phyloP scores from a whole-genome alignment of 2,797 vertebrate genomes.

The Alca torda region DNA sequence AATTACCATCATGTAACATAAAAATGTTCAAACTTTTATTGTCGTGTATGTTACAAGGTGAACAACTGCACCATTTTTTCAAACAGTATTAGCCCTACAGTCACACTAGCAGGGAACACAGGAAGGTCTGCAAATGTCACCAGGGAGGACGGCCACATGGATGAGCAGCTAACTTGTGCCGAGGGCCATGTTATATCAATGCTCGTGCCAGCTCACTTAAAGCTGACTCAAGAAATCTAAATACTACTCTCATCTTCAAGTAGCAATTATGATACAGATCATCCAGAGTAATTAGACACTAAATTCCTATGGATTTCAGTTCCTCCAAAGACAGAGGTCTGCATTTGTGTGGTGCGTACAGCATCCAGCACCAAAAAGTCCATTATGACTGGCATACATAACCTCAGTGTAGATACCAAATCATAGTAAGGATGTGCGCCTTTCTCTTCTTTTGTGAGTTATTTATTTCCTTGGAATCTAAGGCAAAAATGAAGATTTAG shows the following conservation, averaged over 20 bases:
- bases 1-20: background rate
- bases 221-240: background rate
- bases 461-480: conserved; percentile 7
- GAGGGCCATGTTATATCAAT: background rate
- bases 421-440: background rate
- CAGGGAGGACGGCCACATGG: background rate
- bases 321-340: background rate
- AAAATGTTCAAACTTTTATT: background rate
- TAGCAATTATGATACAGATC: background rate
- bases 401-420: background rate
- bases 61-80: background rate
- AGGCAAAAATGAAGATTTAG: background rate
- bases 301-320: background rate
- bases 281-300: background rate
- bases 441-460: background rate
- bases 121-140: background rate
- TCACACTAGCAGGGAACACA: background rate
- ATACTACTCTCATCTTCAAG: background rate
- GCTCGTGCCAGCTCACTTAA: background rate
- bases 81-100: background rate
- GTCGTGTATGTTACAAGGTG: no score
- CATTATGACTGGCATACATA: background rate
- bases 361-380: background rate
- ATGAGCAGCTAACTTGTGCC: background rate
- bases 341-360: background rate